Evolutionary conservation across 2,797 vertebrate genomes (phyloP).

Genomic region (Simalia tracyae): DNA sequence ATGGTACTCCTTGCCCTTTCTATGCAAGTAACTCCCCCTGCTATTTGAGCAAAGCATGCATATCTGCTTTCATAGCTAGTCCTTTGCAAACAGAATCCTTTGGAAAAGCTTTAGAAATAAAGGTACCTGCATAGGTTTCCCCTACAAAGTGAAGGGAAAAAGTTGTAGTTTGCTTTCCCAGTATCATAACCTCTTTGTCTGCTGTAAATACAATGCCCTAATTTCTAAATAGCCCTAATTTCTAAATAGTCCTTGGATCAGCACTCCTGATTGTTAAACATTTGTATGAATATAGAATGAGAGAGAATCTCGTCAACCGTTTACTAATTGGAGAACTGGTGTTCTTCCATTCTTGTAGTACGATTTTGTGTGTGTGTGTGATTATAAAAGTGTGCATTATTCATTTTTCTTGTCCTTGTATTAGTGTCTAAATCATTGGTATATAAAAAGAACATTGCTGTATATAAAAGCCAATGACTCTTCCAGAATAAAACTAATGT

Average conservation of each 20-base stretch:
- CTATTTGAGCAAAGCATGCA: background rate
- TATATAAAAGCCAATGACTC: background rate
- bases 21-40: background rate
- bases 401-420: background rate
- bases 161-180: background rate
- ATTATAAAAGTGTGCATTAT: background rate
- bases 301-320: background rate
- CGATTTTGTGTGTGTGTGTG: background rate
- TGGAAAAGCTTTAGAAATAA: background rate
- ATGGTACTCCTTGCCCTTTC: background rate
- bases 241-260: background rate
- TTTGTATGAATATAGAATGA: background rate
- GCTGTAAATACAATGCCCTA: background rate
- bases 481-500: background rate
- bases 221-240: background rate
- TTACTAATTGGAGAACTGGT: background rate
- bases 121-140: background rate
- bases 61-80: background rate
- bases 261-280: background rate
- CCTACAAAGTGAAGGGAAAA: background rate
- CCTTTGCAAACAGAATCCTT: background rate
- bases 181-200: background rate
- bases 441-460: background rate
- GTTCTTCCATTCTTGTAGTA: background rate
- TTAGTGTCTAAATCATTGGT: background rate